Conservation (phyloP, 1,140 invertebrate species). For the Trichonephila clavipes region DNA sequence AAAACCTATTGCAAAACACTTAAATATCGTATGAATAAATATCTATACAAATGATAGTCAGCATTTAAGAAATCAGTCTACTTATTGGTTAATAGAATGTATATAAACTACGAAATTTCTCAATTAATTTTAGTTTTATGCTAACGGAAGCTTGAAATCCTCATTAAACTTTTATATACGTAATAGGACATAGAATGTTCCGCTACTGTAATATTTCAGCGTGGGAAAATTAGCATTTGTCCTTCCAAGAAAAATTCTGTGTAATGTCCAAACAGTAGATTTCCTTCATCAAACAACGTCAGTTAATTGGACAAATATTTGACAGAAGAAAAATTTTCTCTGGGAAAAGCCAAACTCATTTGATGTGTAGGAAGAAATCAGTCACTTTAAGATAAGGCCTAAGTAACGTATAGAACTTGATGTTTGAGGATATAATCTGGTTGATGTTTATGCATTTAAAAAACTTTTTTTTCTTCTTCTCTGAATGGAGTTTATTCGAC, state of each 20-base stretch:
- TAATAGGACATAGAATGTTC: neutral
- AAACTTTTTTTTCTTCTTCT: too few species aligned
- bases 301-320: conserved; percentile 61
- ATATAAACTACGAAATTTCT: too few species aligned
- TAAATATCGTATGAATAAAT: too few species aligned
- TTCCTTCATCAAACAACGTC: conserved; percentile 49
- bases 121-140: neutral
- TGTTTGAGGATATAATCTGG: conserved; percentile 30
- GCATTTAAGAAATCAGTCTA: too few species aligned
- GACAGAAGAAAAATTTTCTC: conserved; percentile 24
- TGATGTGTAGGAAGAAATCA: neutral
- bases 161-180: neutral
- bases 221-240: conserved; percentile 55
- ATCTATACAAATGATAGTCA: too few species aligned
- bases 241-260: conserved; percentile 32
- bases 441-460: neutral
- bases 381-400: conserved; percentile 13
- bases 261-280: conserved; percentile 44
- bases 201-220: neutral
- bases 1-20: too few species aligned
- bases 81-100: too few species aligned
- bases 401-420: neutral
- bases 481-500: too few species aligned
- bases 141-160: too few species aligned
- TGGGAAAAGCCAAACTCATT: conserved; percentile 18